Base-by-base conservation (phyloP, 2,113 vertebrate genomes). In the Zosterops lateralis region DNA sequence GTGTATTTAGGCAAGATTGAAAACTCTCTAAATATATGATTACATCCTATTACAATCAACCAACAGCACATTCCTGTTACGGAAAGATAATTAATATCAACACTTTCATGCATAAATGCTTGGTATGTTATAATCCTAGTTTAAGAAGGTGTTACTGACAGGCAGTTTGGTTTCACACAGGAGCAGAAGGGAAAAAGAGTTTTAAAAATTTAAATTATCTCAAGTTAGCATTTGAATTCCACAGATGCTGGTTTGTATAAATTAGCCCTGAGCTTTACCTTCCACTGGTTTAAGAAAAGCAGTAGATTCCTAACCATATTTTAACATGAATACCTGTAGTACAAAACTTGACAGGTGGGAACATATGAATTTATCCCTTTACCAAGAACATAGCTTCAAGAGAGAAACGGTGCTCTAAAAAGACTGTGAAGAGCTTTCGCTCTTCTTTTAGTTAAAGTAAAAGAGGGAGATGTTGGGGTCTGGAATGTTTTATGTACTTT, bases 131-230 rank as follows among this genome's bases (percentile, higher is more conserved):
- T 42, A 90, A 84, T 44, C 56, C 85, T 84, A 86, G 79, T 64
- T 84, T 90, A 88, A 89, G 73, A 93, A 84, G 57, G 65, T 87
- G 57, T 80, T 76, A 48, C 56, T 80, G 56, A 83, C 47, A 77
- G 65, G 51, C 53, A 54, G 60, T 62, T 93, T 50, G 53, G 73
- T 78, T 94, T 94, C 70, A 70, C 62, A 60, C 19, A 87, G 45
- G 40, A 86, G 74, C 40, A 81, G 73, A 77, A 90, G 17, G 18
- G 12, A 34, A 47, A 76, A 84, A 51, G 3, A 25, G 16, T n/a
- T 92, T 74, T n/a, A 38, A 32, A 86, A 78, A 42, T 77, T 51
- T 78, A 71, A 81, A 84, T 87, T 61, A 45, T 75, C 44, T 84
- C 45, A 50, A 68, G 50, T 65, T 24, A 71, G 40, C 19, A 48